These are phyloP conservation scores for Campoplex capitator DNA, from an alignment of 2,888 invertebrate genomes.

Conservation along the genomic window DNA sequence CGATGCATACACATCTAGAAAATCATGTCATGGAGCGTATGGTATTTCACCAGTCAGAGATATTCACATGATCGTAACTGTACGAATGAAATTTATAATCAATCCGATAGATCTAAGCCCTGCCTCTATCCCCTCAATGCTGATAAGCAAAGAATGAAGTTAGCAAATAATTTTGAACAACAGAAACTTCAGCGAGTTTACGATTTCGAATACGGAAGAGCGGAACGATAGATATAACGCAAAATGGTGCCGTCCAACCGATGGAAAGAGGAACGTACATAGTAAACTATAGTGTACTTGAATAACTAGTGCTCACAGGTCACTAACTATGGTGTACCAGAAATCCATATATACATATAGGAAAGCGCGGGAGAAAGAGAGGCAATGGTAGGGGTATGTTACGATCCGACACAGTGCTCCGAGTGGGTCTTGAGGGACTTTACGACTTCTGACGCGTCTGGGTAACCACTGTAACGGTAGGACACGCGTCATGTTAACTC, in stretches of 20 bases:
- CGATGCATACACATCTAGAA: not conserved
- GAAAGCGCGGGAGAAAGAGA: not conserved
- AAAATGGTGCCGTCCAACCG: not conserved
- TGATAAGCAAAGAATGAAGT: not conserved
- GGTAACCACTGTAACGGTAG: constrained; percentile 59
- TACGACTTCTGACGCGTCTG: constrained; percentile 57
- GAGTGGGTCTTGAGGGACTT: constrained; percentile 56
- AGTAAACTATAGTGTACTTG: constrained; percentile 19
- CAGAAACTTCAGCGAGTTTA: not conserved
- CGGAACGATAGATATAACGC: not conserved
- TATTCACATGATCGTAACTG: not conserved
- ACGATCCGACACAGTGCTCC: constrained; percentile 45
- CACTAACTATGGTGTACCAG: constrained; percentile 4
- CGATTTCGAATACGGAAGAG: not conserved
- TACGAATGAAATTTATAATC: not conserved
- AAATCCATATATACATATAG: not conserved
- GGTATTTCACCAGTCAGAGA: not conserved
- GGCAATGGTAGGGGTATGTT: constrained; percentile 6
- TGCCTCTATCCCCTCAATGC: not conserved
- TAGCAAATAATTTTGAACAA: not conserved
- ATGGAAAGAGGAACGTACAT: constrained; percentile 7
- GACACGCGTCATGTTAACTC: constrained; percentile 58
- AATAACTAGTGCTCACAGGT: constrained; percentile 22
- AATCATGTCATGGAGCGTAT: not conserved
- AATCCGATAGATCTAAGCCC: not conserved